Percentiles rank a stretch among this genome's conserved stretches.
phyloP scores from a whole-genome alignment of 2,888 invertebrate species.

The Drosophila anomelani region DNA sequence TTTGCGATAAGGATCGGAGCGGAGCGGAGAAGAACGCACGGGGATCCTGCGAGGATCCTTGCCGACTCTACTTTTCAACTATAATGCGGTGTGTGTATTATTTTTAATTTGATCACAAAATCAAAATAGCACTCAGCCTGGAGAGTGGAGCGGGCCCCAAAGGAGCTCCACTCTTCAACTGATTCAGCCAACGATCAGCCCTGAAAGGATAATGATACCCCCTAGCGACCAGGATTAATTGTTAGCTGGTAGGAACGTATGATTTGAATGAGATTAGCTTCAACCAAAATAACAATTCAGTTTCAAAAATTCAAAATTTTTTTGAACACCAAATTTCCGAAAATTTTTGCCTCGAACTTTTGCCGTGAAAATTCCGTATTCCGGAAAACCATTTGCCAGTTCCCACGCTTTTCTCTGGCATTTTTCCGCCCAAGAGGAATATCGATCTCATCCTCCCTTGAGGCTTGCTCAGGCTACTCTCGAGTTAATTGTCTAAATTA shows the following conservation, averaged over 20 bases:
- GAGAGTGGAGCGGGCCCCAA: neutral
- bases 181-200: constrained; percentile 2
- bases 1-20: constrained; percentile 13
- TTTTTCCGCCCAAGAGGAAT: neutral
- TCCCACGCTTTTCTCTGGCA: neutral
- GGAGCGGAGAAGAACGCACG: constrained; percentile 13
- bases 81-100: constrained; percentile 80
- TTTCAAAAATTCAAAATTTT: neutral
- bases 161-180: constrained; percentile 7
- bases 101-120: constrained; percentile 51
- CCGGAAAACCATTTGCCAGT: neutral
- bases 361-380: neutral
- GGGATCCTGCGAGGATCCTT: constrained; percentile 47
- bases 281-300: neutral
- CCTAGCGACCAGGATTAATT: too few relatives aligned
- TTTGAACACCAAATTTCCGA: neutral
- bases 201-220: neutral
- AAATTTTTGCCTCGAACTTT: neutral
- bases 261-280: constrained; percentile 4
- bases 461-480: constrained; percentile 36
- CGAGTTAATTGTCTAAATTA: constrained; percentile 48
- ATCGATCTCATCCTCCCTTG: neutral
- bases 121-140: neutral
- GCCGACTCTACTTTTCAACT: constrained; percentile 53
- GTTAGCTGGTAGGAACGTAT: too few relatives aligned